Percentiles rank a stretch among this genome's conserved stretches.
These are phyloP conservation scores for Synodontis membranacea DNA, from an alignment of 2,113 vertebrate species.

Conservation along the genomic window DNA sequence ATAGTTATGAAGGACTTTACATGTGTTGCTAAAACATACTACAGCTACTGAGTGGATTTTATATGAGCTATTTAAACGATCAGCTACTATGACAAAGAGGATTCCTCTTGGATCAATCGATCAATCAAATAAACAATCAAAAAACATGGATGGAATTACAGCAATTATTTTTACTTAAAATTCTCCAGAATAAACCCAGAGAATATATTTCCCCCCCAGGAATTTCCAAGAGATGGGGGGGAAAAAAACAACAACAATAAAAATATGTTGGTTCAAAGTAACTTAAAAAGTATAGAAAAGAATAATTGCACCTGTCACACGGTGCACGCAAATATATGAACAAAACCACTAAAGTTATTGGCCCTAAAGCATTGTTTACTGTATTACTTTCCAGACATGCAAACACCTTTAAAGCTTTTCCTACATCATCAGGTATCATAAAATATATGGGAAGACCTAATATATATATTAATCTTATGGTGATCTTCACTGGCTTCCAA, in stretches of 20 bases:
- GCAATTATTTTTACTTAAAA: neutral
- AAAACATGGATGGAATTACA: neutral
- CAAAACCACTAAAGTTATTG: neutral
- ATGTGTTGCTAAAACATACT: neutral
- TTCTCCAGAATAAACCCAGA: neutral
- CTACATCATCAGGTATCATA: neutral
- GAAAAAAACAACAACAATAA: neutral
- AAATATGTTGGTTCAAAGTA: neutral
- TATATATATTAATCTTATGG: neutral
- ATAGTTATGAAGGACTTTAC: neutral
- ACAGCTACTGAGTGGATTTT: neutral
- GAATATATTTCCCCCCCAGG: neutral
- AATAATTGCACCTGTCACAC: neutral
- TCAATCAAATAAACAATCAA: too few relatives aligned
- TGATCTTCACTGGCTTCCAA: neutral
- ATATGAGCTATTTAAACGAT: neutral
- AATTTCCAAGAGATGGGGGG: neutral
- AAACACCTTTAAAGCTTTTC: neutral
- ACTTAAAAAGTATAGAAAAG: neutral
- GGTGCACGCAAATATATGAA: constrained; percentile 1
- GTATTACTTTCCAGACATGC: neutral
- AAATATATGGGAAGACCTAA: neutral
- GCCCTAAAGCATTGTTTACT: neutral
- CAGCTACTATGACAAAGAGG: neutral
- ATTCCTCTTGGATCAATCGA: neutral